These are phyloP conservation scores for Esperia sulphurella DNA, from an alignment of 2,888 invertebrate genomes.

Conservation along the genomic window DNA sequence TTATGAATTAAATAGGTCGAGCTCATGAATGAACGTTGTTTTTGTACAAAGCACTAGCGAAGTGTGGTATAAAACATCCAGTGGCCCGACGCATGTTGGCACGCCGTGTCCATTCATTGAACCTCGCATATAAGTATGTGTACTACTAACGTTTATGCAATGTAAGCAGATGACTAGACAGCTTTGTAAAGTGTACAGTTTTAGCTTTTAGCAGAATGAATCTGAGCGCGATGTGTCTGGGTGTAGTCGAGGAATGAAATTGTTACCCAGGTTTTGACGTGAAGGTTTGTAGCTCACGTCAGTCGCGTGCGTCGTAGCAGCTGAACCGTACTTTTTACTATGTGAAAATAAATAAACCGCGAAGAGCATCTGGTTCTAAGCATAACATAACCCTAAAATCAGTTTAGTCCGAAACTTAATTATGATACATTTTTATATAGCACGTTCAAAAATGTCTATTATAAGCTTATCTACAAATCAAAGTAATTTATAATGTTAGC, in stretches of 20 bases:
- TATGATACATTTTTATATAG: no score
- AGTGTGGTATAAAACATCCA: conserved; percentile 11
- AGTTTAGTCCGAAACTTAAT: no score
- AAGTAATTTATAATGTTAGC: conserved; percentile 17
- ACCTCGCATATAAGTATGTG: conserved; percentile 7
- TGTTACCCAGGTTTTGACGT: no score
- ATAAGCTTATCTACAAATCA: background rate
- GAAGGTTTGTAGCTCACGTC: no score
- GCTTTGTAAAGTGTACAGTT: conserved; percentile 14
- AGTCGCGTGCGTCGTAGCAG: no score
- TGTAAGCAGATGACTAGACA: background rate
- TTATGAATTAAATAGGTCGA: background rate
- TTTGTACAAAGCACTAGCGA: conserved; percentile 16
- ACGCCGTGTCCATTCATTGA: conserved; percentile 23
- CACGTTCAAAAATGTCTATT: no score
- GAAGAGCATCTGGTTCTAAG: no score
- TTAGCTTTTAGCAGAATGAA: background rate
- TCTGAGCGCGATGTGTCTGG: no score
- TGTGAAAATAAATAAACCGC: no score
- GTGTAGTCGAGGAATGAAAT: no score
- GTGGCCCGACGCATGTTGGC: conserved; percentile 14
- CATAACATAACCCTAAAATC: no score
- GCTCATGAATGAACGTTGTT: conserved; percentile 22
- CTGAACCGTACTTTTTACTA: no score
- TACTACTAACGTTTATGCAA: background rate